phyloP scores from a whole-genome alignment of 2,888 invertebrate genomes.

The Tinea semifulvella region DNA sequence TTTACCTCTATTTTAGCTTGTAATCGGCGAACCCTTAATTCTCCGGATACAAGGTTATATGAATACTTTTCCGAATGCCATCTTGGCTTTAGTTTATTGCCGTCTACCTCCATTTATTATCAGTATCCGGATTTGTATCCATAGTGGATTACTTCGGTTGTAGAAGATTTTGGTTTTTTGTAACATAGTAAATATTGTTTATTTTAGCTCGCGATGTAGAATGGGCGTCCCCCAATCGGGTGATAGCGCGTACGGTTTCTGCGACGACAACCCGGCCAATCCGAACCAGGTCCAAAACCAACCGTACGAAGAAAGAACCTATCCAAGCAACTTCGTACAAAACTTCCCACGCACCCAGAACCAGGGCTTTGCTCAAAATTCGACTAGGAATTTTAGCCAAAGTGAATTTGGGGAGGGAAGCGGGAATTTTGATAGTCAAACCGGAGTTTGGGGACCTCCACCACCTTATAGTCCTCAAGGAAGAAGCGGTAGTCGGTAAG shows the following conservation, averaged over 20 bases:
- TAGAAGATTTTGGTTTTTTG: not conserved
- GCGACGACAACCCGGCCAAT: constrained; percentile 42
- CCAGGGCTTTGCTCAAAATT: constrained; percentile 25
- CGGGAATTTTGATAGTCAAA: constrained; percentile 65
- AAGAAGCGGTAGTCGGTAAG: constrained; percentile 42
- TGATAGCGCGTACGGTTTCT: constrained; percentile 85
- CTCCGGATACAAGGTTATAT: too few species aligned
- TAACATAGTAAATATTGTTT: too few species aligned
- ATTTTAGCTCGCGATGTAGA: constrained; percentile 63
- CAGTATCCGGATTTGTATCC: too few species aligned
- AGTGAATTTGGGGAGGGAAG: constrained; percentile 41
- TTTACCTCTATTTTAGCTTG: too few species aligned
- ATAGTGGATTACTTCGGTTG: not conserved
- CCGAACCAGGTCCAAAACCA: constrained; percentile 24
- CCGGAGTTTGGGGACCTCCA: constrained; percentile 84
- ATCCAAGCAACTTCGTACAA: constrained; percentile 28
- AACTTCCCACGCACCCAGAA: constrained; percentile 18
- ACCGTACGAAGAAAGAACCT: constrained; percentile 36
- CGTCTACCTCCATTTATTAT: too few species aligned
- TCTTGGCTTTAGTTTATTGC: too few species aligned
- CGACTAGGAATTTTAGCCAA: constrained; percentile 19
- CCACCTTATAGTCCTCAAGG: constrained; percentile 89
- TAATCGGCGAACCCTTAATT: too few species aligned
- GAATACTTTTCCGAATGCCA: too few species aligned
- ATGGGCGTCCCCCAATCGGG: constrained; percentile 73